Evolutionary conservation across 2,113 vertebrate species (phyloP).

Genomic region (Hippocampus barbouri): DNA sequence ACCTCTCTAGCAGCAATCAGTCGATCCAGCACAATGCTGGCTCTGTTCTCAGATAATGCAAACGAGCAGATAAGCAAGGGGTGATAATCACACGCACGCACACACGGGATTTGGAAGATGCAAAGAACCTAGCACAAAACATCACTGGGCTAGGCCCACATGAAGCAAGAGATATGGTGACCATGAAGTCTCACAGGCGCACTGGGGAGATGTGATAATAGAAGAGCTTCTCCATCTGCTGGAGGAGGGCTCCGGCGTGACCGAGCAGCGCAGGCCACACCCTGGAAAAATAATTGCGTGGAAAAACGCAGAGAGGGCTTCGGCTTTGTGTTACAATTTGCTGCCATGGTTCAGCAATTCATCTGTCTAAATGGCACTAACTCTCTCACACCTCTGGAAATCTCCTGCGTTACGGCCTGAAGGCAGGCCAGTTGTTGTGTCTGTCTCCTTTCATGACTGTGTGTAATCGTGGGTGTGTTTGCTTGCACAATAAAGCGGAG

Average conservation of each 20-base stretch:
- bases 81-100: slow-evolving; percentile 42
- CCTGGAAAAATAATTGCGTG: slow-evolving; percentile 33
- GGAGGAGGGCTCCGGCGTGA: slow-evolving; percentile 26
- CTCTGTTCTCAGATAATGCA: slow-evolving; percentile 51
- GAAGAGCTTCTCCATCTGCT: slow-evolving; percentile 45
- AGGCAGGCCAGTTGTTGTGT: slow-evolving; percentile 17
- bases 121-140: slow-evolving; percentile 28
- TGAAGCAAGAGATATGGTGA: slow-evolving; percentile 51
- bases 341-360: slow-evolving; percentile 33
- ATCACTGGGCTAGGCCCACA: neutral
- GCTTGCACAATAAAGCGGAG: slow-evolving; percentile 34
- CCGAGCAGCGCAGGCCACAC: slow-evolving; percentile 28
- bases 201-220: slow-evolving; percentile 47
- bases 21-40: slow-evolving; percentile 46
- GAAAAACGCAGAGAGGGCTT: slow-evolving; percentile 19
- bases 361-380: slow-evolving; percentile 51
- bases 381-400: slow-evolving; percentile 55
- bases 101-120: slow-evolving; percentile 25
- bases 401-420: slow-evolving; percentile 42
- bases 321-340: slow-evolving; percentile 44
- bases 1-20: slow-evolving; percentile 47
- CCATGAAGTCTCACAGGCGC: slow-evolving; percentile 46
- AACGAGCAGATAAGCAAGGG: slow-evolving; percentile 53
- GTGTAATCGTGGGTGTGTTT: slow-evolving; percentile 9
- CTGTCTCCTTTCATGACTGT: neutral